Conservation (phyloP, 2,797 vertebrate genomes). For the Parotocinclus haroldoi region DNA sequence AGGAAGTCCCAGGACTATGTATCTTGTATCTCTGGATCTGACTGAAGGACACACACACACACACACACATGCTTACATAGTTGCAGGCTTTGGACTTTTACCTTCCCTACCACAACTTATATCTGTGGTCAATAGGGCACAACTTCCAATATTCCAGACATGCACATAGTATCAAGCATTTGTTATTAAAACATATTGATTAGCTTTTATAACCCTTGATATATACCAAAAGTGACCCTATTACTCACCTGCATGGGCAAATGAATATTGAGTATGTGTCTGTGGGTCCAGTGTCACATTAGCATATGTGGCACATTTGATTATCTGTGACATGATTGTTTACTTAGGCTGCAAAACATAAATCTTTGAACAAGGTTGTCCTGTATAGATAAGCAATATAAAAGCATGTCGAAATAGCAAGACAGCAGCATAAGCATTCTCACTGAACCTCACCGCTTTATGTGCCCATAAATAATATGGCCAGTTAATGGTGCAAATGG, state of each 20-base stretch:
- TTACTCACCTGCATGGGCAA: conserved; percentile 60
- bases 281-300: conserved; percentile 53
- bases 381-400: conserved; percentile 35
- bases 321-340: conserved; percentile 60
- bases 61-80: too few relatives aligned
- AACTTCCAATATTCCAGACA: too few relatives aligned
- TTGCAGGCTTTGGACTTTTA: too few relatives aligned
- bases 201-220: conserved; percentile 59
- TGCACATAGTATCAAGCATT: too few relatives aligned
- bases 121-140: too few relatives aligned
- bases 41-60: too few relatives aligned
- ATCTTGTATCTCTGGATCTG: too few relatives aligned
- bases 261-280: conserved; percentile 68
- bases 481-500: conserved; percentile 25
- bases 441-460: conserved; percentile 21
- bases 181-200: conserved; percentile 50
- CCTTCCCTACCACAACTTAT: too few relatives aligned
- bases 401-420: conserved; percentile 53
- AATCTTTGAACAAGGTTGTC: conserved; percentile 59
- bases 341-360: conserved; percentile 64
- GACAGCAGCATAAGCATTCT: conserved; percentile 43
- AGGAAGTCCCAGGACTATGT: too few relatives aligned
- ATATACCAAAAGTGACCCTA: conserved; percentile 56
- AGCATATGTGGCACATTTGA: conserved; percentile 64
- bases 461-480: conserved; percentile 34